Conservation (phyloP, 1,140 invertebrate genomes). For the Drosophila tristis region DNA sequence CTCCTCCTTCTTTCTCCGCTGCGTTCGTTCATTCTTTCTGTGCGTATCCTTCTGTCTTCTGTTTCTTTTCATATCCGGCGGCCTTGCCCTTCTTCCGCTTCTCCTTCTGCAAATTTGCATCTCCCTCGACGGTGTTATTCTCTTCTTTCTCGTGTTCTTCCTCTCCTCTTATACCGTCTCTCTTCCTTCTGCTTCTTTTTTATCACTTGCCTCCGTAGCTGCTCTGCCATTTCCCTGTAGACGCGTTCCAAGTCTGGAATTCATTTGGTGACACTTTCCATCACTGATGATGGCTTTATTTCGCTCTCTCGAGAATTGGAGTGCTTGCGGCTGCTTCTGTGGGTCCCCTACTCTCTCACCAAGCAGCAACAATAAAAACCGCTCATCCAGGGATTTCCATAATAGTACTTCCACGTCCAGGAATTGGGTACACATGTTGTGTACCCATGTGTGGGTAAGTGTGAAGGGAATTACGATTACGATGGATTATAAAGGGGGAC, state of each 20-base stretch:
- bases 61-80: no score
- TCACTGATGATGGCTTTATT: slow-evolving; percentile 69
- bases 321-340: background rate
- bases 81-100: no score
- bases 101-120: no score
- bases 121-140: no score
- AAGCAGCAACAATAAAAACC: slow-evolving; percentile 52
- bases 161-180: no score
- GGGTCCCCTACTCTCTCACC: background rate
- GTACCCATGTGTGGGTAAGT: slow-evolving; percentile 6
- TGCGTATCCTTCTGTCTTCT: no score
- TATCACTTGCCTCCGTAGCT: background rate
- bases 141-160: no score
- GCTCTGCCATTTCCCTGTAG: slow-evolving; percentile 33
- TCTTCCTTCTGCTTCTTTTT: background rate
- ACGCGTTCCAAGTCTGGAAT: slow-evolving; percentile 36
- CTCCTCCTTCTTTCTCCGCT: no score
- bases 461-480: background rate
- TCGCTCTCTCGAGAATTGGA: slow-evolving; percentile 28
- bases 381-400: slow-evolving; percentile 57
- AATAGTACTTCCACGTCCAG: slow-evolving; percentile 28
- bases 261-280: slow-evolving; percentile 59
- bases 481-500: background rate
- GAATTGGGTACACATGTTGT: slow-evolving; percentile 22
- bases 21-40: no score